Conservation (phyloP, 2,797 vertebrate genomes). For the Sebastes jordani region DNA sequence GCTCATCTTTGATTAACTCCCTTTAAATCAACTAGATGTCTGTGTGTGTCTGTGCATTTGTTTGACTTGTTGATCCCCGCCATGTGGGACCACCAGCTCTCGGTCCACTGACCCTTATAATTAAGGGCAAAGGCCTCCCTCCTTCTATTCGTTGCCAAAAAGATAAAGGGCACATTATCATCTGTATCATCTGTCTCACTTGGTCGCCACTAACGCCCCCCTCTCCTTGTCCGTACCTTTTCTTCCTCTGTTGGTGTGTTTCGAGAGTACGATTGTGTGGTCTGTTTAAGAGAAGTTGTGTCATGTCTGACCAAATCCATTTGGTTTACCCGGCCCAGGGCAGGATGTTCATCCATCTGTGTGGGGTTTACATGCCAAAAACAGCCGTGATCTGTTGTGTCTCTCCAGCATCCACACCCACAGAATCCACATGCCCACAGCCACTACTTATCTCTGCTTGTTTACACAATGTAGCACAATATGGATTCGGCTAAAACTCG, state of each 20-base stretch:
- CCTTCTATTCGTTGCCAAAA: constrained; percentile 40
- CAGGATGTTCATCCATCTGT: constrained; percentile 60
- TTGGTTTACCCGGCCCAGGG: constrained; percentile 29
- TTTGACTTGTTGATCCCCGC: constrained; percentile 68
- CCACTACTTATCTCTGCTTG: constrained; percentile 36
- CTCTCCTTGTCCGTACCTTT: not conserved
- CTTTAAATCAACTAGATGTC: constrained; percentile 37
- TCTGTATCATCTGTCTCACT: constrained; percentile 57
- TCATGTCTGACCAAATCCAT: constrained; percentile 53
- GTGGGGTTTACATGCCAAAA: constrained; percentile 58
- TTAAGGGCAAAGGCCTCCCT: constrained; percentile 70
- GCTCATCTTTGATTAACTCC: constrained; percentile 51
- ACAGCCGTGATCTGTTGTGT: constrained; percentile 35
- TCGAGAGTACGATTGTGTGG: constrained; percentile 3
- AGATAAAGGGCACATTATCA: constrained; percentile 66
- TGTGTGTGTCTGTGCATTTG: constrained; percentile 58
- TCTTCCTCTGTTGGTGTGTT: not conserved
- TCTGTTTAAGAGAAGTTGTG: constrained; percentile 36
- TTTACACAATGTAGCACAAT: constrained; percentile 41
- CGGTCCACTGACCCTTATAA: constrained; percentile 71
- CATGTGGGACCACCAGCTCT: constrained; percentile 57
- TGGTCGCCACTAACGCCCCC: not conserved
- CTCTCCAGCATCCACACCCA: constrained; percentile 38
- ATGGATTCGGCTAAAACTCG: constrained; percentile 34
- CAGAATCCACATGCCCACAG: constrained; percentile 39